phyloP scores from a whole-genome alignment of 2,797 vertebrate species.

The Perodicticus potto region DNA sequence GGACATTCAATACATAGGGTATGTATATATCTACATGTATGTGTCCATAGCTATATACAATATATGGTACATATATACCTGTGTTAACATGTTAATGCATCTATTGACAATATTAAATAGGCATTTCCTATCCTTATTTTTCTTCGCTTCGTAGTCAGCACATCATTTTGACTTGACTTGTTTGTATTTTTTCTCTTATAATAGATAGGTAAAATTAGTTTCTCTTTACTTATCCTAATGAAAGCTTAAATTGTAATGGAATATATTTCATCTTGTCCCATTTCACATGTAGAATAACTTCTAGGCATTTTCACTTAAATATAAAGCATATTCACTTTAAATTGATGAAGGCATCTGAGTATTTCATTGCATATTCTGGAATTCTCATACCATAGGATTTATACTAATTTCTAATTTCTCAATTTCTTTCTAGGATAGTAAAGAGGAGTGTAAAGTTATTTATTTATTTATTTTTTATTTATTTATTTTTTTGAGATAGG shows the following conservation, averaged over 20 bases:
- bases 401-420: background rate
- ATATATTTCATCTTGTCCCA: background rate
- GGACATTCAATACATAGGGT: background rate
- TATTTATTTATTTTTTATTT: too few relatives aligned
- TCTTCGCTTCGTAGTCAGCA: background rate
- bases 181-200: background rate
- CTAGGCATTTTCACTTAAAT: background rate
- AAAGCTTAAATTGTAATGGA: background rate
- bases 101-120: background rate
- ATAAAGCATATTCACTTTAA: background rate
- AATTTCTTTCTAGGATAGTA: background rate
- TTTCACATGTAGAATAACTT: background rate
- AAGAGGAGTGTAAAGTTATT: background rate
- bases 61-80: background rate
- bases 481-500: too few relatives aligned
- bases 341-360: background rate
- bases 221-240: background rate
- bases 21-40: background rate
- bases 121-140: background rate
- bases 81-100: background rate
- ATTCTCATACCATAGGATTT: background rate
- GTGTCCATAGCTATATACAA: background rate
- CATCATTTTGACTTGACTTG: background rate
- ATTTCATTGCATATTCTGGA: background rate
- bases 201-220: background rate